Percentiles rank a stretch among this genome's conserved stretches.
These are phyloP conservation scores for Folsomia manolachei DNA, from an alignment of 2,888 invertebrate species.

Conservation along the genomic window DNA sequence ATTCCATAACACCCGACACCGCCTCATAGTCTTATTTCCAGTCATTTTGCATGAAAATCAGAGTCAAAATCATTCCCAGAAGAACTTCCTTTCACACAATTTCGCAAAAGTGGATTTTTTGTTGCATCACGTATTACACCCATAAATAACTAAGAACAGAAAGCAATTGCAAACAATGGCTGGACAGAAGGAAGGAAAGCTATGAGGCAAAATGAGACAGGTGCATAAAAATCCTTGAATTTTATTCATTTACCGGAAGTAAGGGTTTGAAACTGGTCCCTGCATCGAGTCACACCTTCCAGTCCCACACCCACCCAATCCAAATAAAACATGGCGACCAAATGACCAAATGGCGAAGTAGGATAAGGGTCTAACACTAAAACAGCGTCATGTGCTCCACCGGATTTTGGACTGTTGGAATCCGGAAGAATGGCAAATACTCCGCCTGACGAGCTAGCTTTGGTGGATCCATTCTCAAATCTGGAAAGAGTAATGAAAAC, in stretches of 20 bases:
- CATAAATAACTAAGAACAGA: no score
- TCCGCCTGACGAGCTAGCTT: constrained; percentile 23
- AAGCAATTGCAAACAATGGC: no score
- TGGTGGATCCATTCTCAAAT: background rate
- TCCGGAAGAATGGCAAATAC: constrained; percentile 48
- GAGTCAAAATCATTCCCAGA: no score
- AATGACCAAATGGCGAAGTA: constrained; percentile 57
- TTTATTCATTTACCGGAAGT: constrained; percentile 52
- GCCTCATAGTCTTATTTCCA: background rate
- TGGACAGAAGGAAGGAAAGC: no score
- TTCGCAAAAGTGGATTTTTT: no score
- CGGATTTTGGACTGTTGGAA: constrained; percentile 37
- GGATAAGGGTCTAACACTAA: constrained; percentile 58
- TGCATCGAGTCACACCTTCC: constrained; percentile 36
- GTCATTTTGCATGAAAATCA: background rate
- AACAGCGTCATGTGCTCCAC: constrained; percentile 55
- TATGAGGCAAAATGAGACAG: no score
- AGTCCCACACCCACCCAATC: no score
- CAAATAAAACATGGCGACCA: constrained; percentile 57
- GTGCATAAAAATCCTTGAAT: no score
- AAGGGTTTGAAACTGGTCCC: constrained; percentile 38
- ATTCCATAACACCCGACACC: background rate
- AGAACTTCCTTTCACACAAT: no score
- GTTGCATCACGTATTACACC: no score
- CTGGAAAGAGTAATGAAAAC: no score